Percentiles rank a stretch among this genome's conserved stretches.
Conservation (phyloP, 1,140 invertebrate species). For the Zophobas atratus region DNA sequence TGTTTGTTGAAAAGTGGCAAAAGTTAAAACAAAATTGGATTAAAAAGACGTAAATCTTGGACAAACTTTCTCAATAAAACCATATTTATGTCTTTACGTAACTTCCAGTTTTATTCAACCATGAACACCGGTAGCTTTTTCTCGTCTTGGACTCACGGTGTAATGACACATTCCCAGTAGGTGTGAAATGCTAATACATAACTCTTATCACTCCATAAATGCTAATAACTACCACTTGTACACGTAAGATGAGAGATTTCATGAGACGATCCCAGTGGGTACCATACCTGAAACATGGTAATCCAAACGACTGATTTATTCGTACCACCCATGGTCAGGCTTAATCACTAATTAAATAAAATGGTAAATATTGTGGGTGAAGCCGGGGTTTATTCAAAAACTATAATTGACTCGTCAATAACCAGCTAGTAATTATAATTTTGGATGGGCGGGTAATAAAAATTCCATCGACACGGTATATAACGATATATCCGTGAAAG, state of each 20-base stretch:
- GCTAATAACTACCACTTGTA: slow-evolving; percentile 11
- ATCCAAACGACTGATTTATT: slow-evolving; percentile 15
- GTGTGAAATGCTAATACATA: slow-evolving; percentile 26
- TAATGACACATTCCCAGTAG: slow-evolving; percentile 25
- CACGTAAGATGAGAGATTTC: not conserved
- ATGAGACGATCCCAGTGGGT: not conserved
- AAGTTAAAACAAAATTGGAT: too few relatives aligned
- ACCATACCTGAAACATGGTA: too few relatives aligned
- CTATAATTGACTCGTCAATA: slow-evolving; percentile 45
- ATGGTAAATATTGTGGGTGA: slow-evolving; percentile 18
- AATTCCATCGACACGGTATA: slow-evolving; percentile 14
- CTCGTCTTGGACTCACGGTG: slow-evolving; percentile 4
- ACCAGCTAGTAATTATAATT: slow-evolving; percentile 20
- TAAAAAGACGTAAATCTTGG: too few relatives aligned
- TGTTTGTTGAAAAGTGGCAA: too few relatives aligned
- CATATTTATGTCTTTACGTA: too few relatives aligned
- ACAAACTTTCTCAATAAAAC: too few relatives aligned
- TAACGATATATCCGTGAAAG: slow-evolving; percentile 39
- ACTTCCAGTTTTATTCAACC: too few relatives aligned
- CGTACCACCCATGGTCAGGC: slow-evolving; percentile 30
- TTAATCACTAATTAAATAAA: slow-evolving; percentile 38
- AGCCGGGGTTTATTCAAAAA: slow-evolving; percentile 24
- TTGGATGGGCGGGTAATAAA: slow-evolving; percentile 19
- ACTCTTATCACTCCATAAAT: slow-evolving; percentile 29
- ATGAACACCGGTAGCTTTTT: not conserved